Evolutionary conservation across 2,797 vertebrate genomes (phyloP), one percentile per base, ranked within the genome.

Genomic region (Gobio occitaniae): DNA sequence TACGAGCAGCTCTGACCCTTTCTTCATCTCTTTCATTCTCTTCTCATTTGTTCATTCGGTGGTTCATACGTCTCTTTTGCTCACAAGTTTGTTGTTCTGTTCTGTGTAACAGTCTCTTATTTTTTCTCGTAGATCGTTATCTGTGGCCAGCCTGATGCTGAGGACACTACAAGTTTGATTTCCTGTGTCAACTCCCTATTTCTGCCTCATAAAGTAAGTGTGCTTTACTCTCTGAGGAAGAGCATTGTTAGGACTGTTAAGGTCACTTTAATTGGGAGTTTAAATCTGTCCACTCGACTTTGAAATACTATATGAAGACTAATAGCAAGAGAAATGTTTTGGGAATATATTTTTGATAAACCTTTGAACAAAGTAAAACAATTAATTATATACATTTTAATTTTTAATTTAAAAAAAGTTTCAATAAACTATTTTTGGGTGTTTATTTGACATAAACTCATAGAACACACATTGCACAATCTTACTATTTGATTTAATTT

Each of bases 191-290:
- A 89, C 90, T 95, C 96, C 0, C 78, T 96, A 76, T 98, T 96
- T 87, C 87, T 96, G 61, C 97, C 97, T 9, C 95, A 96, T 89
- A 97, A 97, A 96, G 97, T 97, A 93, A 92, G 90, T 80, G 6
- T 80, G 32, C 41, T 71, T 83, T 77, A 25, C 9, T 68, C 29
- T 81, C 50, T 61, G 38, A n/a, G 1, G 21, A 69, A 65, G 6
- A 78, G 41, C 2, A 68, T 36, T 15, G 21, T 41, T n/a, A 2
- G 16, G 47, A 48, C 4, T 19, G 2, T 25, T 65, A 78, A 65
- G 76, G 59, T 61, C 59, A 65, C 77, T 48, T n/a, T 48, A 78
- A 78, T 65, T 65, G 41, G 77, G 19, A 9, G 44, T 75, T 83
- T 25, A 36, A 65, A 65, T 75, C 13, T 38, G 32, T 75, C 19